Base-by-base conservation (phyloP, 64 coral and sea anemone species). In the Cladopsammia gracilis region DNA sequence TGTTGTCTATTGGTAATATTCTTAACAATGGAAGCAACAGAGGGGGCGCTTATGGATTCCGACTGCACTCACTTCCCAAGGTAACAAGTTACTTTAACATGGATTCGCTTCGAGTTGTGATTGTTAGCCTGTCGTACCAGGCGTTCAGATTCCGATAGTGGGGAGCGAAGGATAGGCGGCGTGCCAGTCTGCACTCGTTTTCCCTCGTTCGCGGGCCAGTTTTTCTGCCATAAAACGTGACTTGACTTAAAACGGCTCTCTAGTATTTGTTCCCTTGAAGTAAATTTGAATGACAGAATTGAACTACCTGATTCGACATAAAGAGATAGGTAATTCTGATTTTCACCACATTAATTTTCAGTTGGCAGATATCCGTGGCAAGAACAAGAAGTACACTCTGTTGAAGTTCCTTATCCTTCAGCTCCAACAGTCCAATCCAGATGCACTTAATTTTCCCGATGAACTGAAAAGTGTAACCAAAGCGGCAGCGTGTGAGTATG, bases 1-100 rank as follows among this genome's bases (percentile, higher is more conserved):
- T 99, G 34, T 60, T 99, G 71, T 93, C 98, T 48, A 96, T 99
- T 73, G 98, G 98, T 4, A 99, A 99, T 71, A 96, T 96, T 69
- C 62, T 99, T 1, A 99, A 99, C 80, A 85, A 84, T 46, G 92
- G 94, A 1, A 94, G 94, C 1, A 99, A 91, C 48, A 92, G 86
- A 70, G 98, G 94, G 61, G 91, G 85, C 0, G 98, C 94, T 12
- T 83, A 99, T 88, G 98, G 98, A 20, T 96, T 99, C 47, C 90
- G 89, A 70, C 88, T 99, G 53, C 78, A 92, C 16, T 90, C 91
- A 11, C 74, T 99, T 51, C 88, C 94, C 15, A 99, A 99, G 98
- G 98, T 99, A 74, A 80, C 25, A 15, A 44, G 12, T 1, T 34
- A 34, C 34, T 34, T 34, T 34, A 34, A 34, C 34, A 34, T 34